Base-by-base conservation (phyloP, 1,140 invertebrate species). In the Bombus superbus region DNA sequence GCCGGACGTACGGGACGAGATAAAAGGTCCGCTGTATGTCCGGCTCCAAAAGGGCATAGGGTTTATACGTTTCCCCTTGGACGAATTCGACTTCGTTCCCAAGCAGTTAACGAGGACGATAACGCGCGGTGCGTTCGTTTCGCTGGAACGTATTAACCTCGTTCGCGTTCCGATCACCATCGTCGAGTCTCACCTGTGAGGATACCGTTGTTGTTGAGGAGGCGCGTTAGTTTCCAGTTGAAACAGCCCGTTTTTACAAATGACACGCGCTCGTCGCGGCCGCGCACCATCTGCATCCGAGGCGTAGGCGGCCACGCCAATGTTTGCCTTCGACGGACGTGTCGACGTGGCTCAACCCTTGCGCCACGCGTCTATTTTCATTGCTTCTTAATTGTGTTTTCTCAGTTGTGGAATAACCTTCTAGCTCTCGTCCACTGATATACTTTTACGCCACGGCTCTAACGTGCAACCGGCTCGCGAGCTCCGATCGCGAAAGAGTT, bases 331-430 rank as follows among this genome's bases (percentile, higher is more conserved):
- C 69, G 80, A 44, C 68, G 77, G 57, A 68, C 89, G 71, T 59
- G 64, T 59, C 77, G 78, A 81, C 78, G 42, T 28, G 72, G 53
- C 74, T 66, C 85, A 83, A 59, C 86, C 74, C 82, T 68, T 64
- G 75, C 78, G 57, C 83, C 87, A 85, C 86, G 76, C 81, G 89
- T 90, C 82, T 87, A 80, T 87, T 88, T 90, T 81, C 82, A 80
- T 76, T 85, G 69, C 47, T 47, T 78, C 69, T 82, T 80, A 82
- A 84, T 87, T 77, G 80, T 90, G 86, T 90, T 90, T 90, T 87
- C 76, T 82, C 88, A 90, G 86, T 90, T 85, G 83, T 42, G 76
- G 69, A 85, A 88, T 90, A 89, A 79, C 85, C 64, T 88, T 77
- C 44, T 64, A 25, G 32, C 59, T 22, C 47, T 77, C 42, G 47